These are phyloP conservation scores for Copidosoma floridanum DNA, from an alignment of 1,140 invertebrate species.

Conservation along the genomic window DNA sequence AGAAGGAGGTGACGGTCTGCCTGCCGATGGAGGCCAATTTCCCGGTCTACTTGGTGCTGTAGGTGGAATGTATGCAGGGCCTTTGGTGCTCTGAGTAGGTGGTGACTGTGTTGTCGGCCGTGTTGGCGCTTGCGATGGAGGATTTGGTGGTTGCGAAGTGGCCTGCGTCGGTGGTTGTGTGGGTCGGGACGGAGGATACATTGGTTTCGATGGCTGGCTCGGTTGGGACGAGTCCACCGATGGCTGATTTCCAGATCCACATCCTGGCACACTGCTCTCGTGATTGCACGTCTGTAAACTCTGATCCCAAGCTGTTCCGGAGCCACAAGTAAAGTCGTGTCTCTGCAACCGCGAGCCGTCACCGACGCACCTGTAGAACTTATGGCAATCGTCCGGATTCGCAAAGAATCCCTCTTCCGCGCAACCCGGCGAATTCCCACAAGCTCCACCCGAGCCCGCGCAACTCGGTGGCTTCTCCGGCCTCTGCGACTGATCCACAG, in stretches of 20 bases:
- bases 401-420: constrained; percentile 66
- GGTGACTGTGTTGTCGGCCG: background rate
- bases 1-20: background rate
- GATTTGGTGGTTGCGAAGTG: constrained; percentile 2
- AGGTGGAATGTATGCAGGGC: constrained; percentile 20
- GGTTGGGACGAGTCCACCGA: background rate
- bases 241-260: constrained; percentile 20
- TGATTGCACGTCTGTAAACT: constrained; percentile 66
- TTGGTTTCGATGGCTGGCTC: background rate
- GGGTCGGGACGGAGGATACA: background rate
- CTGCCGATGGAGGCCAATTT: background rate
- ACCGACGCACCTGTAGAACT: constrained; percentile 76
- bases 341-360: constrained; percentile 60
- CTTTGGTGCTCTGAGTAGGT: constrained; percentile 6
- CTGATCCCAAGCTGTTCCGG: constrained; percentile 73
- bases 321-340: constrained; percentile 69
- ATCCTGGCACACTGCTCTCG: constrained; percentile 27
- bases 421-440: constrained; percentile 40
- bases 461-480: background rate
- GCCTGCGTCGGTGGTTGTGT: constrained; percentile 18
- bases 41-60: background rate
- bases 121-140: constrained; percentile 22
- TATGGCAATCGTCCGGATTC: constrained; percentile 68
- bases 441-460: background rate
- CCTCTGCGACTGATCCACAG: background rate